Conservation (phyloP, 2,113 vertebrate species). For the Protobothrops mucrosquamatus region DNA sequence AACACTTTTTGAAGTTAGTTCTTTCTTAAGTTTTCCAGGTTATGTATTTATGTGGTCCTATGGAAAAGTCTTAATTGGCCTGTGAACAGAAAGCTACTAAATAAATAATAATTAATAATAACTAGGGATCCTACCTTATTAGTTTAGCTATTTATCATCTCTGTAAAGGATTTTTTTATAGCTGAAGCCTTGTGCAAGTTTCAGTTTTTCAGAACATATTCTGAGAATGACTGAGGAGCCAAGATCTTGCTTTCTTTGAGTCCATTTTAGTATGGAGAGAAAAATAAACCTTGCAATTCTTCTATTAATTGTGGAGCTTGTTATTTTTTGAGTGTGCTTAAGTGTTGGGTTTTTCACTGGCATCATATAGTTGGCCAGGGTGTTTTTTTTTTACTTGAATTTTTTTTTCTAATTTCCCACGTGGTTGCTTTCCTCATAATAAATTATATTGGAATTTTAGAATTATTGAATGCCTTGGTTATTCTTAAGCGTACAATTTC, state of each 20-base stretch:
- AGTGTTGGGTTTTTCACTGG: not conserved
- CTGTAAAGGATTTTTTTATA: no score
- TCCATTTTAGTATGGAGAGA: not conserved
- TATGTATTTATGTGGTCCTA: no score
- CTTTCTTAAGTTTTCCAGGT: no score
- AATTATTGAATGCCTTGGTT: not conserved
- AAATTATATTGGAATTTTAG: not conserved
- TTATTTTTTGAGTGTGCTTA: not conserved
- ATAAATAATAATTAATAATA: not conserved
- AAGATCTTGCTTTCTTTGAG: not conserved
- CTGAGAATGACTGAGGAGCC: not conserved
- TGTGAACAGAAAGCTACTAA: not conserved
- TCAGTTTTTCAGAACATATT: not conserved
- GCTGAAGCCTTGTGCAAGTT: not conserved
- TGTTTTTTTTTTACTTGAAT: not conserved
- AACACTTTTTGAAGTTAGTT: not conserved
- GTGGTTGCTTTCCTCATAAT: not conserved
- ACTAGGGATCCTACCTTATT: not conserved
- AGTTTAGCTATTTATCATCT: no score
- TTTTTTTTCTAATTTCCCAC: not conserved
- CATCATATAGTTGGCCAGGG: not conserved
- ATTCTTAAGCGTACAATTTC: not conserved
- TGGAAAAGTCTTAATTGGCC: not conserved
- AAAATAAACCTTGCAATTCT: not conserved
- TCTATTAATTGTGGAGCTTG: not conserved